Evolutionary conservation across 2,113 vertebrate genomes (phyloP).

Genomic region (Narcine bancroftii): DNA sequence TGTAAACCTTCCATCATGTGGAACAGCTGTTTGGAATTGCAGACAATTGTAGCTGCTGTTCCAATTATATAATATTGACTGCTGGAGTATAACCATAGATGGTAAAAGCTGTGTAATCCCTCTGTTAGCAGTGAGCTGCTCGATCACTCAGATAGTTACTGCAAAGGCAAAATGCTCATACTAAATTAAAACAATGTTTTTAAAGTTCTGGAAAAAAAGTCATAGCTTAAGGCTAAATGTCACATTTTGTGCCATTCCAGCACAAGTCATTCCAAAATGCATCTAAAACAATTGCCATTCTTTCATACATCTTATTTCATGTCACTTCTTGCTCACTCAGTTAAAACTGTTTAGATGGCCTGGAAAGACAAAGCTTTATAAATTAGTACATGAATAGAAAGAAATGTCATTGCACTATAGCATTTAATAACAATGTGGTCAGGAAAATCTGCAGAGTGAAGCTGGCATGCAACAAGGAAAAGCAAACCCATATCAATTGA

Average conservation of each 20-base stretch:
- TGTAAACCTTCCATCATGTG: not conserved
- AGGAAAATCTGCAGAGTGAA: not conserved
- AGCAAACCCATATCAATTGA: not conserved
- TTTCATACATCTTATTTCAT: not conserved
- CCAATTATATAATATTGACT: not conserved
- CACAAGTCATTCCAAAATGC: not conserved
- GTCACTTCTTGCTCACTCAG: not conserved
- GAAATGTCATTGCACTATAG: not conserved
- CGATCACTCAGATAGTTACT: not conserved
- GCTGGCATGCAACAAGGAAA: not conserved
- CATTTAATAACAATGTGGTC: not conserved
- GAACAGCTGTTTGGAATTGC: not conserved
- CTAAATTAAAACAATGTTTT: not conserved
- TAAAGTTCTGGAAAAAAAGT: not conserved
- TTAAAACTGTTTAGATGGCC: conserved; percentile 9
- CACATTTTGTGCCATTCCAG: not conserved
- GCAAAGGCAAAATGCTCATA: not conserved
- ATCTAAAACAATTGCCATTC: not conserved
- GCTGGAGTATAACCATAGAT: not conserved
- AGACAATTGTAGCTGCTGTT: not conserved
- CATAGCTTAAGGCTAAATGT: conserved; percentile 9
- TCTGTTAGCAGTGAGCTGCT: not conserved
- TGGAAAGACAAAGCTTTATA: not conserved
- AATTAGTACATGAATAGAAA: not conserved
- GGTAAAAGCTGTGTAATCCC: not conserved